Conservation (phyloP, 1,140 invertebrate genomes). For the Drosophila hydei region DNA sequence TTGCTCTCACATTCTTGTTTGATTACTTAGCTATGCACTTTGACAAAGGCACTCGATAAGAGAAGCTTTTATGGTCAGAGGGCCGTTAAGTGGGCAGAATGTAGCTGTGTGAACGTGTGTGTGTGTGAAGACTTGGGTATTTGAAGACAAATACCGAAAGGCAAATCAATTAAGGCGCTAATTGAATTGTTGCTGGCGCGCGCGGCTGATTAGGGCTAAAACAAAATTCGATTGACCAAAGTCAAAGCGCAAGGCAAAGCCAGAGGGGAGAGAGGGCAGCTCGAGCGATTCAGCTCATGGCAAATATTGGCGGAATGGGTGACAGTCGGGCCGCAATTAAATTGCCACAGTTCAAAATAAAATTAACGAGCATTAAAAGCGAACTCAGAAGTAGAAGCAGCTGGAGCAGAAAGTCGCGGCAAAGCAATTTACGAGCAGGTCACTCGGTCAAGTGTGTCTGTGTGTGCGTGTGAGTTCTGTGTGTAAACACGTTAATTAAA, state of each 20-base stretch:
- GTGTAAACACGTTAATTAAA: constrained; percentile 60
- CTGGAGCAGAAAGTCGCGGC: constrained; percentile 27
- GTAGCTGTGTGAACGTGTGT: no score
- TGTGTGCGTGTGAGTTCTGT: constrained; percentile 9
- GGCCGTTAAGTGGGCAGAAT: background rate
- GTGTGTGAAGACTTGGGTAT: background rate
- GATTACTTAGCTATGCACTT: constrained; percentile 27
- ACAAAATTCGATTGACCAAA: constrained; percentile 49
- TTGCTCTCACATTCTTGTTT: no score
- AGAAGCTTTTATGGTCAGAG: constrained; percentile 1
- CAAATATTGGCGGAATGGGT: constrained; percentile 5
- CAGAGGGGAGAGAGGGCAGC: background rate
- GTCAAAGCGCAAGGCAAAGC: constrained; percentile 38
- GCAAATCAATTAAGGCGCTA: constrained; percentile 56
- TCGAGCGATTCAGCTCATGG: background rate
- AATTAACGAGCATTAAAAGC: constrained; percentile 53
- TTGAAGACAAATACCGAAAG: constrained; percentile 39
- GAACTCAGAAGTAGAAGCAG: background rate
- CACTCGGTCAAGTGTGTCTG: constrained; percentile 42
- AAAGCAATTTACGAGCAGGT: constrained; percentile 40
- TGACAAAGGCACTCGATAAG: constrained; percentile 8
- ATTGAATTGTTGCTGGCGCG: constrained; percentile 44
- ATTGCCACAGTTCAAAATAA: constrained; percentile 50
- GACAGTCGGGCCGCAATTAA: constrained; percentile 49
- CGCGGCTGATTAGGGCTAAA: constrained; percentile 50